A percentile compares a stretch with the other conserved stretches of the same genome.
Conservation (phyloP, 1,140 invertebrate genomes). For the Lethrus apterus region DNA sequence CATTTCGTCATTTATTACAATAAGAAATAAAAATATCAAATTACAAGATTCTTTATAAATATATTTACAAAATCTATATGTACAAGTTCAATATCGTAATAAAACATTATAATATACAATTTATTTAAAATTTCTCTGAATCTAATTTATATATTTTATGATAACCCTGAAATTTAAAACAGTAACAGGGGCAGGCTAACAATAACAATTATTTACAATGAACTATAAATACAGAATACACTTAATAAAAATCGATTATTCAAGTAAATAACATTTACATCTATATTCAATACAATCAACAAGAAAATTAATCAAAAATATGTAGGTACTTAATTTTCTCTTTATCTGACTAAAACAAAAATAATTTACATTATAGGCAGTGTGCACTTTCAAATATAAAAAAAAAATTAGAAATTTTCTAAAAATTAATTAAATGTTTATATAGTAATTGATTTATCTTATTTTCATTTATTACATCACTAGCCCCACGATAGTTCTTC, state of each 20-base stretch:
- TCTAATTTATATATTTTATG: conserved; percentile 14
- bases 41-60: conserved; percentile 32
- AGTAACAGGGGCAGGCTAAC: conserved; percentile 26
- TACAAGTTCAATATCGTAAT: conserved; percentile 32
- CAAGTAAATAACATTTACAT: conserved; percentile 4
- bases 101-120: conserved; percentile 36
- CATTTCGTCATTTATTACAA: too few species aligned
- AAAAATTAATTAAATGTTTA: too few species aligned
- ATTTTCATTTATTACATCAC: conserved; percentile 9
- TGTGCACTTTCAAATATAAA: background rate
- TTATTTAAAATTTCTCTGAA: conserved; percentile 27
- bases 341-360: too few species aligned
- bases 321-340: conserved; percentile 4
- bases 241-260: conserved; percentile 10
- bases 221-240: conserved; percentile 19
- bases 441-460: background rate
- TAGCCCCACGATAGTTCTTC: conserved; percentile 6
- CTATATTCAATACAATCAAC: conserved; percentile 7
- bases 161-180: conserved; percentile 26
- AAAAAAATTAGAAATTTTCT: background rate
- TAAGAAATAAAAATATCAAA: too few species aligned
- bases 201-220: conserved; percentile 24
- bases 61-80: conserved; percentile 39
- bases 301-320: conserved; percentile 8
- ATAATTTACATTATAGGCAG: too few species aligned